Evolutionary conservation across 2,888 invertebrate species (phyloP), one percentile per base, ranked within the genome.

Genomic region (Thymelicus sylvestris): DNA sequence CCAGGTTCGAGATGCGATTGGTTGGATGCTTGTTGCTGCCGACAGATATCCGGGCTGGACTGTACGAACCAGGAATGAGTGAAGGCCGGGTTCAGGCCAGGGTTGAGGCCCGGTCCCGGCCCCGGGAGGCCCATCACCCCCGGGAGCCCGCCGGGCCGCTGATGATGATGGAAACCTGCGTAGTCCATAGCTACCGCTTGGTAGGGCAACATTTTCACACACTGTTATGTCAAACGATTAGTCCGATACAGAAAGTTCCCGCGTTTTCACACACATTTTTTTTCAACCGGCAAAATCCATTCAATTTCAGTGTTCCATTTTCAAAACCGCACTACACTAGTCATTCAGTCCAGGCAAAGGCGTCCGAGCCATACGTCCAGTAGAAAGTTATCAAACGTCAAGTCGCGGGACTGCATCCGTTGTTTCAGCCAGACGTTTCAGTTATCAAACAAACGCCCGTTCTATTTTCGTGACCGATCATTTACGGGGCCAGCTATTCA

Each of bases 51-150:
- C 96, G 97, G 97, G 95, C 97, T 96, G 94, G 96, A 92, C 94
- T 94, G 96, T 95, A 97, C 97, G 96, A 98, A 97, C 98, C 98
- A 98, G 95, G 98, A 98, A 96, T 98, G 98, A 90, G 97, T 97
- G 95, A 98, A 98, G 86, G 97, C 96, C 86, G 98, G 96, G 92
- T 93, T 89, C 82, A 95, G 86, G 82, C 91, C 92, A 63, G 92
- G 92, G 81, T 92, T 93, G 81, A 93, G 90, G 71, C 90, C 92
- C 50, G 92, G 85, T 86, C 93, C 93, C 3, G 93, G 92, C 73
- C 93, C 93, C 8, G 93, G 91, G 86, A 95, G 94, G 79, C 95
- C 95, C 91, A 95, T 92, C 80, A 93, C 93, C 79, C 93, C 94
- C 70, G 94, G 93, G 83, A 93, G 85, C 78, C 95, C 94, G 73